Evolutionary conservation across 30 jellyfish, hydroid and myxozoan species (phyloP).

Genomic region (Nemopilema nomurai): DNA sequence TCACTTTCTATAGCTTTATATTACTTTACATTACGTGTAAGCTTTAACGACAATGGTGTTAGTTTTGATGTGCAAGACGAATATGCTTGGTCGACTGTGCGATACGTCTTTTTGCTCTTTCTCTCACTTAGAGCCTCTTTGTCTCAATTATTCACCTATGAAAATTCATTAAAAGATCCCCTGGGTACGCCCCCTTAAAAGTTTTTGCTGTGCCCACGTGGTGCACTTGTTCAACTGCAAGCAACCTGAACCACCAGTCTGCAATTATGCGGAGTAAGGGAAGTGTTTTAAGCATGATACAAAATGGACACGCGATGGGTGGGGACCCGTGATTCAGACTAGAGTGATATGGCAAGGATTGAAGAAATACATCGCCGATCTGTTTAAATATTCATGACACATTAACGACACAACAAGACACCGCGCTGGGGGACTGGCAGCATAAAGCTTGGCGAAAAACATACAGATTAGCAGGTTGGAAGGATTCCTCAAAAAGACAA

Average conservation of each 20-base stretch:
- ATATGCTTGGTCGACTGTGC: too few relatives aligned
- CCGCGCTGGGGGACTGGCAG: not conserved
- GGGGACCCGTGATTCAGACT: not conserved
- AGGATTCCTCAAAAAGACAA: slow-evolving; percentile 2
- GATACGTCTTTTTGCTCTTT: too few relatives aligned
- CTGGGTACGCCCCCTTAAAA: too few relatives aligned
- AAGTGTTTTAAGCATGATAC: not conserved
- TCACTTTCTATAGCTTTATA: too few relatives aligned
- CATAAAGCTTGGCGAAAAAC: not conserved
- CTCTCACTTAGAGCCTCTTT: too few relatives aligned
- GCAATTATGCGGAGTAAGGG: not conserved
- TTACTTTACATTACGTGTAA: too few relatives aligned
- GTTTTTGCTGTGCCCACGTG: too few relatives aligned
- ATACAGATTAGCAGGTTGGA: not conserved
- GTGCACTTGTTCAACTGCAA: too few relatives aligned
- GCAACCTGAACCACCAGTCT: not conserved
- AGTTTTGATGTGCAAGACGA: too few relatives aligned
- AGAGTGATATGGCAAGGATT: not conserved
- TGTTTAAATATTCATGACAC: slow-evolving; percentile 29
- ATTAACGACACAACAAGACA: slow-evolving; percentile 4
- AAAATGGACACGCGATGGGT: not conserved
- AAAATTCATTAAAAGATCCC: too few relatives aligned
- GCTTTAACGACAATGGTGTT: too few relatives aligned
- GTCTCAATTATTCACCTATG: too few relatives aligned
- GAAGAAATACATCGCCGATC: not conserved